Conservation (phyloP, 2,113 vertebrate genomes). For the Thryonomys swinderianus region DNA sequence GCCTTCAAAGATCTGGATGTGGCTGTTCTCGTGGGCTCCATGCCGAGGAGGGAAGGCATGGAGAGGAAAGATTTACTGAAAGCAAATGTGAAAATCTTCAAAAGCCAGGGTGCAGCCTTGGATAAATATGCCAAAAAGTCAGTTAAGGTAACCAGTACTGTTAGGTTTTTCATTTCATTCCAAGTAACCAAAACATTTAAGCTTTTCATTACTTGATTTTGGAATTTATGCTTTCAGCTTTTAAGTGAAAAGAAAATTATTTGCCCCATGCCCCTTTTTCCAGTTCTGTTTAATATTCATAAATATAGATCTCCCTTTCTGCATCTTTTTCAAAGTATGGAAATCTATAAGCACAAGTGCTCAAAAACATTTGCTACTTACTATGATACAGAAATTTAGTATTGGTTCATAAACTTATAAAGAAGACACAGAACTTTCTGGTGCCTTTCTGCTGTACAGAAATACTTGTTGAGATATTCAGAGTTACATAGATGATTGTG, state of each 20-base stretch:
- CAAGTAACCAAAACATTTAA: too few relatives aligned
- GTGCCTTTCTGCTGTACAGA: background rate
- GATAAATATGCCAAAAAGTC: slow-evolving; percentile 98
- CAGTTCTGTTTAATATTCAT: background rate
- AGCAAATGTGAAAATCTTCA: slow-evolving; percentile 98
- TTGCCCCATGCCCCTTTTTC: background rate
- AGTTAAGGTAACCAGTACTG: slow-evolving; percentile 92
- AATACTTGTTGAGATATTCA: background rate
- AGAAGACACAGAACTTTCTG: background rate
- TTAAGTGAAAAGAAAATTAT: slow-evolving; percentile 15
- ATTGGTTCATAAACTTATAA: background rate
- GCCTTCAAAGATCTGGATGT: slow-evolving; percentile 97
- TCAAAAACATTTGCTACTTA: slow-evolving; percentile 31
- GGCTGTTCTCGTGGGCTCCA: slow-evolving; percentile 97
- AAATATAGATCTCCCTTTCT: slow-evolving; percentile 5
- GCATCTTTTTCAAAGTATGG: background rate
- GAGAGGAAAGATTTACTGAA: slow-evolving; percentile 98
- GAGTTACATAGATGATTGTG: background rate
- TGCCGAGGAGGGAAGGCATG: slow-evolving; percentile 99
- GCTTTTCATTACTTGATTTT: slow-evolving; percentile 5
- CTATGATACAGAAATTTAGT: background rate
- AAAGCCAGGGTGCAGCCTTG: slow-evolving; percentile 95
- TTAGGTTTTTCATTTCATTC: background rate
- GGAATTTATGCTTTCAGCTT: background rate
- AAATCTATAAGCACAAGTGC: slow-evolving; percentile 20